Base-by-base conservation (phyloP, 2,797 vertebrate genomes). In the Catharus ustulatus region DNA sequence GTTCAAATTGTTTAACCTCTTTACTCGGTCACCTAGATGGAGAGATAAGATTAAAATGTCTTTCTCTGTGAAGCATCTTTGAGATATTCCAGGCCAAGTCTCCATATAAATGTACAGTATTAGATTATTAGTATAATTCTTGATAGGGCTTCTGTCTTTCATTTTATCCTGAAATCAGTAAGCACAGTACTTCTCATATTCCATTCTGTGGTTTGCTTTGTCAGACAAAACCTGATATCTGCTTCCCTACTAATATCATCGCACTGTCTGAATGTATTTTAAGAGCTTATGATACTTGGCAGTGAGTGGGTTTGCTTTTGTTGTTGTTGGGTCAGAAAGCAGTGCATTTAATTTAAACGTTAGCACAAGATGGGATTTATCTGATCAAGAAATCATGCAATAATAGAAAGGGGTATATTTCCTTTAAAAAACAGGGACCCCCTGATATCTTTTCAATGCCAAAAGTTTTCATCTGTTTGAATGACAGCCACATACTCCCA, bases 221-320 rank as follows among this genome's bases (percentile, higher is more conserved):
- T 96, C 71, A 82, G 72, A 87, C 55, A 94, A 97, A 98, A 98
- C 55, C n/a, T 89, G 96, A 96, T 97, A 97, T 20, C 58, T 85
- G 77, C 91, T 94, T 97, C 96, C 94, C 92, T 96, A 97, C 97
- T 97, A 98, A 97, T 97, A 97, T 97, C 97, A 97, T 97, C 69
- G 1, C 97, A 95, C 94, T 90, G 94, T 97, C 96, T 97, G 95
- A 94, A 97, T 94, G 92, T 95, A 96, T 97, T 98, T 97, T 97
- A 95, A 97, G 97, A 97, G 91, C 84, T 96, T 92, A 87, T 73
- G 32, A 58, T 84, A 90, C 73, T 95, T 78, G 43, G 96, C 95
- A 97, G 93, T 57, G 88, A 94, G 71, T 69, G 84, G 81, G 89
- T 79, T 95, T 96, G 94, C 94, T 96, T 97, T 97, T 98, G 96